These are phyloP conservation scores for Aradophagus sp. DNA, from an alignment of 1,140 invertebrate genomes.

Conservation along the genomic window DNA sequence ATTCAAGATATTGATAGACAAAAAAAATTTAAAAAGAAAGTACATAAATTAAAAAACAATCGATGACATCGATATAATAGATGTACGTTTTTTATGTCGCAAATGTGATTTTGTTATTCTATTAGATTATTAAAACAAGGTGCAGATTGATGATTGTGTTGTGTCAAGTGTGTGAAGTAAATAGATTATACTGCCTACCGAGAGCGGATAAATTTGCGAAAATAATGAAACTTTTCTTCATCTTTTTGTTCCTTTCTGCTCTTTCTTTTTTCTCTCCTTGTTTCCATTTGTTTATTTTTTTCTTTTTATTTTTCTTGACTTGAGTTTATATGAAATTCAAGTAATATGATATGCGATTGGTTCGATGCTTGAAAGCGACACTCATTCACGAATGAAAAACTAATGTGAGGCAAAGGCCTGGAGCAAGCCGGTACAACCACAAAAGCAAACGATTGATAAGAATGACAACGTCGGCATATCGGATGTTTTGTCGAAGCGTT, in stretches of 20 bases:
- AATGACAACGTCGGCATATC: conserved; percentile 23
- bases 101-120: conserved; percentile 16
- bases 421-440: conserved; percentile 75
- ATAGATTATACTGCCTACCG: conserved; percentile 3
- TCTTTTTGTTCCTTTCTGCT: too few relatives aligned
- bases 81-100: conserved; percentile 6
- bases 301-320: background rate
- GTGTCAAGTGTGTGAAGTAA: background rate
- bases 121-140: conserved; percentile 12
- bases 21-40: too few relatives aligned
- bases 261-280: background rate
- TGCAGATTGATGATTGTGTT: background rate
- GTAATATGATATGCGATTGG: conserved; percentile 13
- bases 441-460: conserved; percentile 40
- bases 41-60: conserved; percentile 1
- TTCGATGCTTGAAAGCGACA: conserved; percentile 19
- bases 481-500: conserved; percentile 58
- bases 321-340: background rate
- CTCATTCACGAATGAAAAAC: conserved; percentile 17
- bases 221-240: too few relatives aligned
- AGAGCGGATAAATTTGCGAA: background rate
- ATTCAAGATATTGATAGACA: too few relatives aligned
- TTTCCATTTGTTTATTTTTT: conserved; percentile 1
- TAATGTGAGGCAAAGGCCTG: conserved; percentile 65
- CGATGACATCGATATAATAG: conserved; percentile 4